Percentiles rank a stretch among this genome's conserved stretches.
Conservation (phyloP, 2,888 invertebrate genomes). For the Ormyrus labotus region DNA sequence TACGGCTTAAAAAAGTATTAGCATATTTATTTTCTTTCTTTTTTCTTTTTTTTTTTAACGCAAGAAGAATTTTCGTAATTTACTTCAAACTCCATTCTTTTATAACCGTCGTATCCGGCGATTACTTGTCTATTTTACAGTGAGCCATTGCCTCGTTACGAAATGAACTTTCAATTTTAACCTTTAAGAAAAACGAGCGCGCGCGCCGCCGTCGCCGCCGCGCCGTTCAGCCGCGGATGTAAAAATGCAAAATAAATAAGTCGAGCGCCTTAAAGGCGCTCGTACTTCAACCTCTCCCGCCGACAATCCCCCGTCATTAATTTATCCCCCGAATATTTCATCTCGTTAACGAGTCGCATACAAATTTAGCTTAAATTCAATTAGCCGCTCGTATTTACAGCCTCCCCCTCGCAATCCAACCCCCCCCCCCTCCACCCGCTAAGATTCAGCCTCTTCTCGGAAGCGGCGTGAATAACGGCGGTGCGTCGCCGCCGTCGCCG, state of each 20-base stretch:
- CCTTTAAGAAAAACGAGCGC: background rate
- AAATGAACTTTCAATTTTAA: slow-evolving; percentile 13
- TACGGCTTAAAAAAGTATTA: background rate
- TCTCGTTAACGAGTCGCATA: background rate
- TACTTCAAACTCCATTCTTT: slow-evolving; percentile 5
- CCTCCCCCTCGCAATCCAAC: no score
- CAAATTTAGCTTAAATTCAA: background rate
- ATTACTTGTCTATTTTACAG: slow-evolving; percentile 22
- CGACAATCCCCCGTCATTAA: no score
- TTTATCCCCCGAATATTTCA: background rate
- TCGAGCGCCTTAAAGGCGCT: no score
- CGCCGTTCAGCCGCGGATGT: no score
- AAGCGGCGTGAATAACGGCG: slow-evolving; percentile 7
- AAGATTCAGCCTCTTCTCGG: slow-evolving; percentile 5
- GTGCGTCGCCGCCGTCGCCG: no score
- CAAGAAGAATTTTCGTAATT: slow-evolving; percentile 6
- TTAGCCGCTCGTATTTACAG: background rate
- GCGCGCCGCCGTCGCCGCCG: no score
- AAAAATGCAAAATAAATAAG: no score
- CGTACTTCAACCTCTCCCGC: no score
- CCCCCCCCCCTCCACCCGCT: no score
- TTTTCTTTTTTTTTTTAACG: slow-evolving; percentile 1
- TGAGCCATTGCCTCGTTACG: slow-evolving; percentile 17
- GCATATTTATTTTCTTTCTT: no score
- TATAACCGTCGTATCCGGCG: background rate